Base-by-base conservation (phyloP, 2,113 vertebrate species). In the Plecturocebus donacophilus region DNA sequence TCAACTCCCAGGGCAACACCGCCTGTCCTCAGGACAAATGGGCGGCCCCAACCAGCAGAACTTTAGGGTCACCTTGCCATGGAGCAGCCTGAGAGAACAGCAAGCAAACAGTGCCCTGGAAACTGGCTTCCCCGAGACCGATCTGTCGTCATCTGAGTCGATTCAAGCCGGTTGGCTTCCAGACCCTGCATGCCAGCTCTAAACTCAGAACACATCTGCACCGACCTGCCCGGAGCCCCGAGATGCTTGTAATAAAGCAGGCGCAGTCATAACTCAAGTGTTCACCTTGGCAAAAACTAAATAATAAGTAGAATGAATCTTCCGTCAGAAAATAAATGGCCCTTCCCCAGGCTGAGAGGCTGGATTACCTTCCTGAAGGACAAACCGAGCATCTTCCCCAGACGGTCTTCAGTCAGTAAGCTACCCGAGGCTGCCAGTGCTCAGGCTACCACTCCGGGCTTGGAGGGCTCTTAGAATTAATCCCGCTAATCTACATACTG, bases 261-360 rank as follows among this genome's bases (percentile, higher is more conserved):
- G 14, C 52, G 56, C 56, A n/a, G 45, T 64, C 56, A 75, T 77
- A 77, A 84, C 71, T 97, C 97, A 73, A 81, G 96, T 42, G 66
- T 90, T 87, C 71, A 77, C 87, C 94, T 95, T 81, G 77, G 91
- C 75, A 66, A 80, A 89, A 76, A 84, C 85, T 47, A 85, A 91
- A 95, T 58, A 91, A 38, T 75, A 66, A 92, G 38, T 35, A 95
- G 68, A 91, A 93, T 45, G 81, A 95, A 64, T 89, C 87, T 96
- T 93, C 84, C 21, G 1, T 68, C 68, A 87, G 94, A 94, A 95
- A 97, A 97, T 85, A 96, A 95, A 97, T 90, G 90, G 83, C 66
- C 45, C 42, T 87, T 87, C 93, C 91, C 80, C 68, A 52, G n/a
- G 66, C 73, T 10, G 9, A 88, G 85, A 83, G 73, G 25, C 21